Conservation (phyloP, 2,797 vertebrate genomes). For the Karalla daura region DNA sequence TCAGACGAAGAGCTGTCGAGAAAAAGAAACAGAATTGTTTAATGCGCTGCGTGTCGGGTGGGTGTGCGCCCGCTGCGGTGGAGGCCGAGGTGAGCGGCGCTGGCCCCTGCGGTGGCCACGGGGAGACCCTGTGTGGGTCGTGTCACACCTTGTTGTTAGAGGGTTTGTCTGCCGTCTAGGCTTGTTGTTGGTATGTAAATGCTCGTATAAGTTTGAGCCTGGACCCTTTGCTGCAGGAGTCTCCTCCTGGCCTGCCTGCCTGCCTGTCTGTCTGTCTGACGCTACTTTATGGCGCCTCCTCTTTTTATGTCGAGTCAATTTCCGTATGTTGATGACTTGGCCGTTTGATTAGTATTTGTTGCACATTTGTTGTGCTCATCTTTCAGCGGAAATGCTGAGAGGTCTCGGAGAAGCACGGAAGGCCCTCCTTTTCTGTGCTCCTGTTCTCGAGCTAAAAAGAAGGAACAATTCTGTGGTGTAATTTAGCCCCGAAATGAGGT, state of each 20-base stretch:
- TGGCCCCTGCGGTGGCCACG: constrained; percentile 42
- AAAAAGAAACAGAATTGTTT: constrained; percentile 28
- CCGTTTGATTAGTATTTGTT: constrained; percentile 15
- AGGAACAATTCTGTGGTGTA: constrained; percentile 2
- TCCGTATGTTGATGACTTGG: neutral
- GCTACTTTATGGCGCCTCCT: constrained; percentile 24
- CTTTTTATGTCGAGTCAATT: constrained; percentile 16
- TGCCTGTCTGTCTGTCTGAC: constrained; percentile 24
- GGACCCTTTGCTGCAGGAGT: constrained; percentile 37
- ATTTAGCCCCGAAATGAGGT: constrained; percentile 49
- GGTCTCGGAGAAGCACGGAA: neutral
- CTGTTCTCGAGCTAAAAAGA: constrained; percentile 4
- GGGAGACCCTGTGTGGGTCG: constrained; percentile 55
- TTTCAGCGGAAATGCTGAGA: neutral
- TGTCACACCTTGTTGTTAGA: constrained; percentile 78
- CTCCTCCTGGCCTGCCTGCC: constrained; percentile 30
- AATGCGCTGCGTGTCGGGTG: constrained; percentile 48
- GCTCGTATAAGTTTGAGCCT: constrained; percentile 41
- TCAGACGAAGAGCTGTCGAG: constrained; percentile 21
- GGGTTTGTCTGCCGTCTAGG: constrained; percentile 77
- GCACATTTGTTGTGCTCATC: neutral
- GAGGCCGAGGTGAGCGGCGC: constrained; percentile 19
- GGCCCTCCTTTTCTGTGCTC: constrained; percentile 6
- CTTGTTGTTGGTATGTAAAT: constrained; percentile 84
- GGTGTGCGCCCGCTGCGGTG: constrained; percentile 45